These are phyloP conservation scores for Hormaphis cornu DNA, from an alignment of 1,140 invertebrate genomes.

Conservation along the genomic window DNA sequence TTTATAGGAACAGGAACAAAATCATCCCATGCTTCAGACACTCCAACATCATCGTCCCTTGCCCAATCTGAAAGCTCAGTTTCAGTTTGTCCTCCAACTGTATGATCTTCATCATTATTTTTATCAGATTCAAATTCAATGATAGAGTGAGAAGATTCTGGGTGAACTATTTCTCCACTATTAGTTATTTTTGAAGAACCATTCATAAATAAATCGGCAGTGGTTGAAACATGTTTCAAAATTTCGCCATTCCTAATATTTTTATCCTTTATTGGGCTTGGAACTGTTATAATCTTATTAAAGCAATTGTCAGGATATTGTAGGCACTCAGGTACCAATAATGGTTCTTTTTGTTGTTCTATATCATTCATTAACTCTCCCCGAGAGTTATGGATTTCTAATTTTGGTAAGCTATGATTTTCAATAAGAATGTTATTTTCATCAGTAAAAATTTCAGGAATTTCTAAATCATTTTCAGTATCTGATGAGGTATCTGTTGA, in stretches of 20 bases:
- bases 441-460: not conserved
- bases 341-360: slow-evolving; percentile 36
- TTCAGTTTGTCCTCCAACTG: slow-evolving; percentile 62
- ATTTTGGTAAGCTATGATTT: slow-evolving; percentile 44
- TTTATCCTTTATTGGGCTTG: slow-evolving; percentile 11
- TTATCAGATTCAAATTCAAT: not conserved
- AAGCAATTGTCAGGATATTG: slow-evolving; percentile 27
- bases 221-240: slow-evolving; percentile 33
- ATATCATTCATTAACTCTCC: slow-evolving; percentile 55
- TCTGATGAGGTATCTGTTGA: slow-evolving; percentile 30
- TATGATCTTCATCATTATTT: slow-evolving; percentile 42
- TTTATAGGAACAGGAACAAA: slow-evolving; percentile 51
- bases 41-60: slow-evolving; percentile 55
- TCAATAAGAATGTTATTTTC: slow-evolving; percentile 5
- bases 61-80: slow-evolving; percentile 79
- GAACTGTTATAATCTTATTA: slow-evolving; percentile 37
- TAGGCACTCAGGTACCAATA: not conserved
- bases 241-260: slow-evolving; percentile 9
- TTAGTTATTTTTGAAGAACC: slow-evolving; percentile 41
- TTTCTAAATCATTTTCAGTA: slow-evolving; percentile 42
- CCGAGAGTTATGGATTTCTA: slow-evolving; percentile 57
- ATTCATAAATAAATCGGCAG: slow-evolving; percentile 34
- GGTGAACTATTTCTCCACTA: slow-evolving; percentile 41
- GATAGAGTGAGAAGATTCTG: slow-evolving; percentile 42
- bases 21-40: slow-evolving; percentile 61